phyloP scores from a whole-genome alignment of 2,113 vertebrate genomes.

The Nannospalax galili region DNA sequence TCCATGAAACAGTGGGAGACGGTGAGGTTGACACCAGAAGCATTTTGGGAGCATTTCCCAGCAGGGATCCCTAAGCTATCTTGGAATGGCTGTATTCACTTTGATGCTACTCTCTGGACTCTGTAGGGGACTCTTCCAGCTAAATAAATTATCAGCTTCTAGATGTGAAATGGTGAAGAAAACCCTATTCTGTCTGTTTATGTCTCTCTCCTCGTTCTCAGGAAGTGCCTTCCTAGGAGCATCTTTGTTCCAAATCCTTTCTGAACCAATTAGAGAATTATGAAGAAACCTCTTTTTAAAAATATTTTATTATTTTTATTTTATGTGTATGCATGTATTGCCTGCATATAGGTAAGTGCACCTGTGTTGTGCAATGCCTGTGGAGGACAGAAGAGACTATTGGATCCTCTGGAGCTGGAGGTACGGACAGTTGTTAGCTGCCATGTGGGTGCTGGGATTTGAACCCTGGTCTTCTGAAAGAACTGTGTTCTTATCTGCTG shows the following conservation, averaged over 20 bases:
- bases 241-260: neutral
- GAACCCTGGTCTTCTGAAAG: no score
- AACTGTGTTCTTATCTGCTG: no score
- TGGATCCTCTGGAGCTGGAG: no score
- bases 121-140: neutral
- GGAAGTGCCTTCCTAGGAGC: neutral
- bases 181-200: neutral
- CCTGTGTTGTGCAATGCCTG: no score
- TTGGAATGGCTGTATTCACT: neutral
- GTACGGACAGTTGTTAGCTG: no score
- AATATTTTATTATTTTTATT: no score
- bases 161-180: neutral
- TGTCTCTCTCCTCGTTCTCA: neutral
- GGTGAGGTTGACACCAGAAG: neutral
- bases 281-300: neutral
- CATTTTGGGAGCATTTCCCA: neutral
- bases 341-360: no score
- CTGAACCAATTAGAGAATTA: constrained; percentile 27
- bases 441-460: no score
- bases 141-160: neutral
- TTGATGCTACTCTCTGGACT: neutral
- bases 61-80: neutral
- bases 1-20: neutral
- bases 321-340: no score
- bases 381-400: no score